Base-by-base conservation (phyloP, 2,888 invertebrate genomes). In the Eustalomyia histrio region DNA sequence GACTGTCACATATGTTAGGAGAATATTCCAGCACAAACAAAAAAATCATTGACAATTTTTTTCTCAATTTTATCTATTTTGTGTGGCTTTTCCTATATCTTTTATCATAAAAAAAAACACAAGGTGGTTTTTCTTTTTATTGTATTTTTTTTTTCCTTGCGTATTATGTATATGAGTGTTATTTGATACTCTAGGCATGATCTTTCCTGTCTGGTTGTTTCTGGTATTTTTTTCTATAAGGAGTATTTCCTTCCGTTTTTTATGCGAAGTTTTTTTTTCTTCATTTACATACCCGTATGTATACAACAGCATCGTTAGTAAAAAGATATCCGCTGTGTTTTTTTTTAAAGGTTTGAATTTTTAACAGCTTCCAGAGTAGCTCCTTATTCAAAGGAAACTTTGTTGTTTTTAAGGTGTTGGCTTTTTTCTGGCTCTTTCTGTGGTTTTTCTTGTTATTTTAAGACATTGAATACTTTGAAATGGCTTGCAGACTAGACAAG, bases 111-210 rank as follows among this genome's bases (percentile, higher is more conserved):
- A 29, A 29, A 24, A 24, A 24, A 29, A 47, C n/a, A n/a, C n/a
- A 47, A 14, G 43, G 43, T 47, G 43, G n/a, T n/a, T n/a, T 33
- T 58, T 33, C 24, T 29, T 29, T 29, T 29, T 7, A 6, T 6
- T 7, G 29, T 21, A 18, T 47, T 55, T 55, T 21, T 24, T n/a
- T n/a, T n/a, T n/a, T n/a, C n/a, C n/a, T n/a, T 24, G 43, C 39
- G 18, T 29, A 43, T 39, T 55, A 50, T 53, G 39, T 39, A 17
- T 67, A 24, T 14, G 18, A 55, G 14, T 71, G 75, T 50, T 63
- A 80, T 75, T 80, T 72, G 73, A 80, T 80, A 72, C 71, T 58
- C 57, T 33, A 76, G 80, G 75, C 80, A 80, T 80, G 75, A 71
- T 80, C 79, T 79, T 73, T 73, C 61, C 64, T 64, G 79, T 64